A percentile compares a stretch with the other conserved stretches of the same genome.
These are phyloP conservation scores for Riptortus pedestris DNA, from an alignment of 1,140 invertebrate genomes.

Conservation along the genomic window DNA sequence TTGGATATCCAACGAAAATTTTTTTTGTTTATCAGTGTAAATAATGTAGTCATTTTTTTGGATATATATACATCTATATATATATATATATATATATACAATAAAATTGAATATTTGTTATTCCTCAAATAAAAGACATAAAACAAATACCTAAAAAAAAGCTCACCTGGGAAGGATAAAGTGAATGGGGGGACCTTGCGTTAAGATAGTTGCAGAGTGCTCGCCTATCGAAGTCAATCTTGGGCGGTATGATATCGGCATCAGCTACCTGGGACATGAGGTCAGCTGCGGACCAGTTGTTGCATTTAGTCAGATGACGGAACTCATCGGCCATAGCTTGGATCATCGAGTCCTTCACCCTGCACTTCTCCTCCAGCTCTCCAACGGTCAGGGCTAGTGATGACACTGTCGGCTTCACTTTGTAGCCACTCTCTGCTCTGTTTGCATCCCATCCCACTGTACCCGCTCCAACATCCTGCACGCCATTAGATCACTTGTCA, in stretches of 20 bases:
- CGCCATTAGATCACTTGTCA: too few relatives aligned
- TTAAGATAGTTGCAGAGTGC: constrained; percentile 26
- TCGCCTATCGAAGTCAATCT: constrained; percentile 26
- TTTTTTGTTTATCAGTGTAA: too few relatives aligned
- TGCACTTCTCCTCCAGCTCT: constrained; percentile 25
- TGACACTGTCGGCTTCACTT: constrained; percentile 18
- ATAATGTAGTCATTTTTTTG: too few relatives aligned
- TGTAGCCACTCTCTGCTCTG: constrained; percentile 1
- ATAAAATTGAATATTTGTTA: too few relatives aligned
- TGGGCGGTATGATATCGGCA: constrained; percentile 1
- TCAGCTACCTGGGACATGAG: not conserved
- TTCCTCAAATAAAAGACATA: too few relatives aligned
- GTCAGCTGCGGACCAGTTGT: not conserved
- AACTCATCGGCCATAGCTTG: constrained; percentile 28
- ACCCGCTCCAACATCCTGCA: constrained; percentile 23
- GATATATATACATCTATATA: too few relatives aligned
- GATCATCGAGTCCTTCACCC: constrained; percentile 28
- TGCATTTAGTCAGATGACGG: constrained; percentile 11
- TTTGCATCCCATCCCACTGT: constrained; percentile 22
- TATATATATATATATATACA: too few relatives aligned
- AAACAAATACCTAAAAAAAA: too few relatives aligned
- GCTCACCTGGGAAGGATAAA: not conserved
- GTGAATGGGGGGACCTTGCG: not conserved
- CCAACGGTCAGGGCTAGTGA: constrained; percentile 21
- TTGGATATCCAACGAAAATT: too few relatives aligned